phyloP scores from a whole-genome alignment of 2,113 vertebrate genomes.

The Bufo gargarizans region DNA sequence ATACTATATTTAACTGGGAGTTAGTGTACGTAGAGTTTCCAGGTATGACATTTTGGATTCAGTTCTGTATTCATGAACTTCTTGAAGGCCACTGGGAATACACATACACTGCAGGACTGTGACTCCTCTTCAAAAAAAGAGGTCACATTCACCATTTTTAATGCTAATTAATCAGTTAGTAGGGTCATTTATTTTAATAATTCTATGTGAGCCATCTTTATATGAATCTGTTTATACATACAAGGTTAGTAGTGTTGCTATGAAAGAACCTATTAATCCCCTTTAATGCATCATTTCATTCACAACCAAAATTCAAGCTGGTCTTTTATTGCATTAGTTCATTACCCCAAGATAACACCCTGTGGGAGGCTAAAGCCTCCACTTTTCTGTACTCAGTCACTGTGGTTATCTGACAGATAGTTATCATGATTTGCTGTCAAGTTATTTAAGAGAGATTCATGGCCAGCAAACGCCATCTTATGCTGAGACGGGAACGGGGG shows the following conservation, averaged over 20 bases:
- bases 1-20: slow-evolving; percentile 15
- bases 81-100: slow-evolving; percentile 18
- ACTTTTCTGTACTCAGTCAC: background rate
- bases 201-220: slow-evolving; percentile 13
- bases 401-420: background rate
- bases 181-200: slow-evolving; percentile 7
- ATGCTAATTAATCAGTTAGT: slow-evolving; percentile 12
- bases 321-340: background rate
- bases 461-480: background rate
- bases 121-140: background rate
- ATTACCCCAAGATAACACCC: background rate
- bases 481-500: background rate
- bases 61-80: slow-evolving; percentile 8
- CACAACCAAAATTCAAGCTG: background rate
- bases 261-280: slow-evolving; percentile 19
- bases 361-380: background rate
- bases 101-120: slow-evolving; percentile 3
- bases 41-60: slow-evolving; percentile 18
- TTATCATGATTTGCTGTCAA: background rate
- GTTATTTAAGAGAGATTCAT: background rate
- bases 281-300: slow-evolving; percentile 4
- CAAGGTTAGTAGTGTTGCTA: background rate
- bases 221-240: slow-evolving; percentile 7
- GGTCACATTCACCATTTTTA: background rate
- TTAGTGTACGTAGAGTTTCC: slow-evolving; percentile 17